Evolutionary conservation across 2,888 invertebrate species (phyloP).

Genomic region (Autographa pulchrina): DNA sequence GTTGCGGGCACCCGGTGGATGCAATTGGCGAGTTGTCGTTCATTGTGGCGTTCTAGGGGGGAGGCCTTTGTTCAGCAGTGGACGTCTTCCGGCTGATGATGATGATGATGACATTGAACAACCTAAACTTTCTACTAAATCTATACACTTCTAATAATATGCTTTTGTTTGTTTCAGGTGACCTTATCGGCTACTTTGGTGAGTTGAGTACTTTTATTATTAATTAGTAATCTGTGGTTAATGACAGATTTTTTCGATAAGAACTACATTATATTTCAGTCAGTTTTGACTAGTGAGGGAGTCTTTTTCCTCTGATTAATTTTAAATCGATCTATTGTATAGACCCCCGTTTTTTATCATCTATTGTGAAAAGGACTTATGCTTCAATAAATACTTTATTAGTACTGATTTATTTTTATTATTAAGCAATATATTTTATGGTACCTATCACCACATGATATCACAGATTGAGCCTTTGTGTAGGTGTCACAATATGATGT

Average conservation of each 20-base stretch:
- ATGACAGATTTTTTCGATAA: too few species aligned
- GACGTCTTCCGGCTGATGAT: too few species aligned
- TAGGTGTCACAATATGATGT: not conserved
- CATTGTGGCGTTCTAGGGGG: too few species aligned
- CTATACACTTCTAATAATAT: conserved; percentile 1
- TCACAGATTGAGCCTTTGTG: not conserved
- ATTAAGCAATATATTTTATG: conserved; percentile 1
- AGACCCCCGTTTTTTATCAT: conserved; percentile 1
- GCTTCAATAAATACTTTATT: not conserved
- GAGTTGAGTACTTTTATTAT: conserved; percentile 19
- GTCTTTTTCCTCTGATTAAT: not conserved
- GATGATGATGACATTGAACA: too few species aligned
- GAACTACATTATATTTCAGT: not conserved
- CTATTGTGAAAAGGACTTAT: not conserved
- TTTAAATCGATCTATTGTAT: not conserved
- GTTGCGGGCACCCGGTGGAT: too few species aligned
- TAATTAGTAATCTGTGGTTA: too few species aligned
- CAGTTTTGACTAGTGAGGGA: not conserved
- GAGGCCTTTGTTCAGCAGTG: too few species aligned
- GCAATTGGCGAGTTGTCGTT: too few species aligned
- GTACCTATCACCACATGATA: conserved; percentile 4
- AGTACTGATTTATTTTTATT: conserved; percentile 2
- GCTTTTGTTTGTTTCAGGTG: conserved; percentile 56
- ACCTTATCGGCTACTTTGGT: conserved; percentile 43
- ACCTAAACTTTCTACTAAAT: too few species aligned